Conservation (phyloP, 2,797 vertebrate species). For the Platalea minor region DNA sequence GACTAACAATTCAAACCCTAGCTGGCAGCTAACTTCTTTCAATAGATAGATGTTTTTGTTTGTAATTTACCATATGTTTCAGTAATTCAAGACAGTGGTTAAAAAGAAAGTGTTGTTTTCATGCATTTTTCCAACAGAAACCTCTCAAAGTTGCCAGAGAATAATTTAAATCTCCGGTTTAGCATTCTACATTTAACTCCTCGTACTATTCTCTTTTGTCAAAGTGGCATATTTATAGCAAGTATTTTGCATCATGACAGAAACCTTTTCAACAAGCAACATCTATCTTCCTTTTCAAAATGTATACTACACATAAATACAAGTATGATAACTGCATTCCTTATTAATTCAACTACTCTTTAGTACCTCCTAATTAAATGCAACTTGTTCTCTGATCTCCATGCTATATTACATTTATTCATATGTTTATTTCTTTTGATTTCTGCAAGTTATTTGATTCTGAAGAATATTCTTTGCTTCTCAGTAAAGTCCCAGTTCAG, state of each 20-base stretch:
- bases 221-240: slow-evolving; percentile 25
- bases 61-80: slow-evolving; percentile 17
- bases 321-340: background rate
- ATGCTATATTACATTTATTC: background rate
- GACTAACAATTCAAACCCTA: background rate
- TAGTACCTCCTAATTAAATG: background rate
- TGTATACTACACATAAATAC: background rate
- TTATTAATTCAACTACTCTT: slow-evolving; percentile 3
- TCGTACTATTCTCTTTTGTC: background rate
- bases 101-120: background rate
- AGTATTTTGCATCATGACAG: background rate
- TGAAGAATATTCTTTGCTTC: background rate
- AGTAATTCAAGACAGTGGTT: background rate
- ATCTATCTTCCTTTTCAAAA: background rate
- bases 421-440: background rate
- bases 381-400: background rate
- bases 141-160: background rate
- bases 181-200: slow-evolving; percentile 1
- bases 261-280: background rate
- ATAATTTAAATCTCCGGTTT: slow-evolving; percentile 2
- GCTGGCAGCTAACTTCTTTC: background rate
- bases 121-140: background rate
- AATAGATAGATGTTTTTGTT: background rate
- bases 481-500: background rate
- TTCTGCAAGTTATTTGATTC: background rate